These are phyloP conservation scores for Gastrophysa polygoni DNA, from an alignment of 2,888 invertebrate species.

Conservation along the genomic window DNA sequence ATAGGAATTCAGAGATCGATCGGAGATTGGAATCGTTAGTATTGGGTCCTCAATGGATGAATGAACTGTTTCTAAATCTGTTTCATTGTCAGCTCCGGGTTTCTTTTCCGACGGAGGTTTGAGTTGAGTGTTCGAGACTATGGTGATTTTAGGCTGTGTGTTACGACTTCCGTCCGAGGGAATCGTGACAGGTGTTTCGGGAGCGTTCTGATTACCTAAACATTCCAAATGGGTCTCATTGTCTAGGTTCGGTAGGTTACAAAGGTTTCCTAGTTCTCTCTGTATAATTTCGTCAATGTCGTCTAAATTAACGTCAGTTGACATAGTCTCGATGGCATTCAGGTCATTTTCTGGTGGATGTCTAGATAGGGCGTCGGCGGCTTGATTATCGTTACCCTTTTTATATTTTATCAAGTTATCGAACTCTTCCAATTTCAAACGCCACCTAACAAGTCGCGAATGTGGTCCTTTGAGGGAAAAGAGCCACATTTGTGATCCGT, in stretches of 20 bases:
- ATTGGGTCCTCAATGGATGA: background rate
- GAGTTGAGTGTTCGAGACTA: too few relatives aligned
- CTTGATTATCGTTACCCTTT: conserved; percentile 21
- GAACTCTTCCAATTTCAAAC: conserved; percentile 27
- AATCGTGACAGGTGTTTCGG: too few relatives aligned
- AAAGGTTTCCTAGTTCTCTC: too few relatives aligned
- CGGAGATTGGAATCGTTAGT: background rate
- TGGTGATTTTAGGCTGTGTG: too few relatives aligned
- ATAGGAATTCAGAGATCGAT: conserved; percentile 1
- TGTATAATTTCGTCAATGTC: too few relatives aligned
- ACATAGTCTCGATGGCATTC: background rate
- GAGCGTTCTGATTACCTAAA: too few relatives aligned
- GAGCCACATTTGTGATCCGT: background rate
- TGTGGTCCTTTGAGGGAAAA: conserved; percentile 32
- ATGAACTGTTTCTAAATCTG: conserved; percentile 3
- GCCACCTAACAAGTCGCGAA: conserved; percentile 27
- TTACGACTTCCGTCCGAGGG: too few relatives aligned
- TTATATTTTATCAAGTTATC: conserved; percentile 25
- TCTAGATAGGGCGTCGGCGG: background rate
- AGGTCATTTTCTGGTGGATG: background rate
- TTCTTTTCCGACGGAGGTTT: too few relatives aligned
- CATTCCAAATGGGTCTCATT: too few relatives aligned
- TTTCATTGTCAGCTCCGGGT: too few relatives aligned
- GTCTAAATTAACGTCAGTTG: too few relatives aligned
- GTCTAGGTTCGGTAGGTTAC: too few relatives aligned